Evolutionary conservation across 2,113 vertebrate species (phyloP), one percentile per base, ranked within the genome.

Genomic region (Jacana jacana): DNA sequence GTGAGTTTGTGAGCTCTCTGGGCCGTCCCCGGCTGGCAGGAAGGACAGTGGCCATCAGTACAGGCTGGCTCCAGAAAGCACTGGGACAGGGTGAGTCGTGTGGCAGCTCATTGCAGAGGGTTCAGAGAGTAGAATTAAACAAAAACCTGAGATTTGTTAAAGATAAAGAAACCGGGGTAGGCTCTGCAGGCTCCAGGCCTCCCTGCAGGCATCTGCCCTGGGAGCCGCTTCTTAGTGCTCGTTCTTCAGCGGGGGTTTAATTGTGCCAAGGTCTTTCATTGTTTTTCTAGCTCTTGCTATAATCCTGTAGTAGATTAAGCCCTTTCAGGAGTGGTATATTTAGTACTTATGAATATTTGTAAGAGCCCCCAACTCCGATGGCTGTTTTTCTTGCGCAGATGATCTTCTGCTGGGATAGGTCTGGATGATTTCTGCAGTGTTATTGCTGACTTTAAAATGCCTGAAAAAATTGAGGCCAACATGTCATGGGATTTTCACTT

Each of bases 81-180:
- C 23, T 4, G 20, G 33, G 27, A 3, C 9, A 61, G 0, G 3
- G 42, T 1, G 44, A 39, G 52, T 30, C 6, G 1, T 15, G 23
- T 27, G 4, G n/a, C 17, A 49, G 24, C 33, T 76, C 40, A 2
- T 15, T 12, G 40, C 54, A 15, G 48, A 49, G 25, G 11, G 37
- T 22, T 31, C 39, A 19, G 82, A 28, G 60, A 31, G 54, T 31
- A 35, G 48, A 75, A 27, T 28, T 7, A 54, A 68, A 46, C 31
- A 40, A 61, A 54, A 40, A 5, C 20, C 39, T 68, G 61, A 23
- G 19, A 27, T 37, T 80, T 23, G 16, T n/a, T 30, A 19, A n/a
- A 19, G 39, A 4, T 19, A 4, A 52, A 22, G 68, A n/a, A 46
- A 31, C 17, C 3, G 0, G 8, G 28, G 33, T 13, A 39, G 61